A percentile compares a stretch with the other conserved stretches of the same genome.
phyloP scores from a whole-genome alignment of 2,888 invertebrate genomes.

The Rhagophthalmus giganteus region DNA sequence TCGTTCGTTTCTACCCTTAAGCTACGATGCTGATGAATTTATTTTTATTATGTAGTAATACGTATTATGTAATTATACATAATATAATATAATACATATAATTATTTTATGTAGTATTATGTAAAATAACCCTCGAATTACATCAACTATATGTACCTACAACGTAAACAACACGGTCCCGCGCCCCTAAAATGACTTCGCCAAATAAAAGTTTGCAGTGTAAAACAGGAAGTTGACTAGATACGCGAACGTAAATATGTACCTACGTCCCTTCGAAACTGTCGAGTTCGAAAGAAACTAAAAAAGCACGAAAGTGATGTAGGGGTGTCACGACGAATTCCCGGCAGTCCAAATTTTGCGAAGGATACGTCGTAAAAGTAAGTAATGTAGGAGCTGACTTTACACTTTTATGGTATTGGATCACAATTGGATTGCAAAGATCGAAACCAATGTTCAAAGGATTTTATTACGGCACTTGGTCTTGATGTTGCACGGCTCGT shows the following conservation, averaged over 20 bases:
- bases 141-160: too few relatives aligned
- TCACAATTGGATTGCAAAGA: slow-evolving; percentile 29
- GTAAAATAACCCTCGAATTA: too few relatives aligned
- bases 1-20: slow-evolving; percentile 5
- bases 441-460: slow-evolving; percentile 19
- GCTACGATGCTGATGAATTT: background rate
- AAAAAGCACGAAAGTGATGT: slow-evolving; percentile 21
- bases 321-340: slow-evolving; percentile 26
- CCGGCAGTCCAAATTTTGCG: slow-evolving; percentile 23
- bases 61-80: background rate
- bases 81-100: too few relatives aligned
- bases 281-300: too few relatives aligned
- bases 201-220: too few relatives aligned
- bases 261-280: too few relatives aligned
- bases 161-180: too few relatives aligned
- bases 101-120: too few relatives aligned
- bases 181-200: too few relatives aligned
- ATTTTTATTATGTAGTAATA: background rate
- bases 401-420: slow-evolving; percentile 33
- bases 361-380: slow-evolving; percentile 32
- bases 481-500: slow-evolving; percentile 11
- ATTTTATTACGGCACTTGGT: slow-evolving; percentile 21
- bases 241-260: too few relatives aligned
- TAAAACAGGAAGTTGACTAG: too few relatives aligned
- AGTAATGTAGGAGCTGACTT: slow-evolving; percentile 35